Evolutionary conservation across 2,797 vertebrate genomes (phyloP).

Genomic region (Triplophysa yarkandensis): DNA sequence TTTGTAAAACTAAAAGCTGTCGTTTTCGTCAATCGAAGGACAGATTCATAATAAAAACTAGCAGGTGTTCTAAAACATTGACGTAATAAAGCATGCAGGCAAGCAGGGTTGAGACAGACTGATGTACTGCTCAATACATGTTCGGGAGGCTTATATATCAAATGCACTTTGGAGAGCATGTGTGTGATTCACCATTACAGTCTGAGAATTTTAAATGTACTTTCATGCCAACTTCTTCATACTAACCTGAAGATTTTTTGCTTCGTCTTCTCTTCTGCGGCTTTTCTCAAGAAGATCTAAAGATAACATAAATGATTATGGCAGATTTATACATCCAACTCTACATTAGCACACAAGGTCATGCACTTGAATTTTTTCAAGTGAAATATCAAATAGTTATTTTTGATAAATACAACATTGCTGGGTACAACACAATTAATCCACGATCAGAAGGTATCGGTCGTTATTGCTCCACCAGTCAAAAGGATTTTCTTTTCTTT

Average conservation of each 20-base stretch:
- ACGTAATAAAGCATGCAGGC: conserved; percentile 13
- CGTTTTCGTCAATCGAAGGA: conserved; percentile 61
- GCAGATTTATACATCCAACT: not conserved
- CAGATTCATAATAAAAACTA: conserved; percentile 70
- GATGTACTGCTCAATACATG: not conserved
- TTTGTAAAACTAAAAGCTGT: conserved; percentile 34
- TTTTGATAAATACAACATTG: too few relatives aligned
- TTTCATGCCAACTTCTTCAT: not conserved
- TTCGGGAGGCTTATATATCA: too few relatives aligned
- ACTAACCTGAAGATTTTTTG: conserved; percentile 85
- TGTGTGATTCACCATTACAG: not conserved
- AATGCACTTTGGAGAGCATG: not conserved
- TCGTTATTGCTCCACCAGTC: not conserved
- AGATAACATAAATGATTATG: not conserved
- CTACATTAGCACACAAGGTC: too few relatives aligned
- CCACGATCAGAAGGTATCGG: not conserved
- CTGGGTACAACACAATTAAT: not conserved
- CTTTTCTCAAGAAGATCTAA: conserved; percentile 85
- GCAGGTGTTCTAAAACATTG: conserved; percentile 60
- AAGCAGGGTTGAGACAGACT: not conserved
- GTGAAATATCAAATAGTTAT: too few relatives aligned
- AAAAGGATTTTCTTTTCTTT: not conserved
- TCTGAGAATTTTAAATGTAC: not conserved
- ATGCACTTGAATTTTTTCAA: too few relatives aligned
- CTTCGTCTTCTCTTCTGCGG: conserved; percentile 85